Percentiles rank a stretch among this genome's conserved stretches.
phyloP scores from a whole-genome alignment of 2,113 vertebrate genomes.

The Empidonax alnorum region DNA sequence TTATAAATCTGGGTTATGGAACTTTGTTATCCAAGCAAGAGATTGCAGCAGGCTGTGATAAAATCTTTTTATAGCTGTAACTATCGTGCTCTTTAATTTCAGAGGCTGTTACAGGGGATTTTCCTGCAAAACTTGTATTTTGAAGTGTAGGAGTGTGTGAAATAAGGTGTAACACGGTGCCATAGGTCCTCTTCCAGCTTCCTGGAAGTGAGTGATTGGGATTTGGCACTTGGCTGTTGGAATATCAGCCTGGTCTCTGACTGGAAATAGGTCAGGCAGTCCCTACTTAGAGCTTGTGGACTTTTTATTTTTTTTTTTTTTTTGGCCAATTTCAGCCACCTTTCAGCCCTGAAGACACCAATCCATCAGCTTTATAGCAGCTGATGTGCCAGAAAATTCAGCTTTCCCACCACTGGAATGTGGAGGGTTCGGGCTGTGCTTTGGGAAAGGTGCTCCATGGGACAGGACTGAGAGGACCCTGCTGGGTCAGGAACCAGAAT shows the following conservation, averaged over 20 bases:
- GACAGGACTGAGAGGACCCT: not conserved
- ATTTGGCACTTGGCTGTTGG: not conserved
- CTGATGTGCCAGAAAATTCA: not conserved
- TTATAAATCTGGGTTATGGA: not conserved
- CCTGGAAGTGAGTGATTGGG: not conserved
- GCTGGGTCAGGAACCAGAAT: not conserved
- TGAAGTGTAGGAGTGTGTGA: not conserved
- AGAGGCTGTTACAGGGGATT: not conserved
- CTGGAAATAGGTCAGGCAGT: not conserved
- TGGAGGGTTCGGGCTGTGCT: not conserved
- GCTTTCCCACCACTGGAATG: rapidly evolving
- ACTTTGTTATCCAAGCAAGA: not conserved
- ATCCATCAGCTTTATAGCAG: not conserved
- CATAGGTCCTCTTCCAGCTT: not conserved
- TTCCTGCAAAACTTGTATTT: not conserved
- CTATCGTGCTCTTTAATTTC: not conserved
- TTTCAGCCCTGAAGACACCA: not conserved
- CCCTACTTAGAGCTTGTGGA: not conserved
- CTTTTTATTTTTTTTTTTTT: too few species aligned
- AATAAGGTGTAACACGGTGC: not conserved
- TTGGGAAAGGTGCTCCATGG: not conserved
- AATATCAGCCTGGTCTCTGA: not conserved
- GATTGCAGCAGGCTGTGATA: not conserved
- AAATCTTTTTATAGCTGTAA: not conserved
- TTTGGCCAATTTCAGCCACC: not conserved